Conservation (phyloP, 2,113 vertebrate species). For the Brienomyrus brachyistius region DNA sequence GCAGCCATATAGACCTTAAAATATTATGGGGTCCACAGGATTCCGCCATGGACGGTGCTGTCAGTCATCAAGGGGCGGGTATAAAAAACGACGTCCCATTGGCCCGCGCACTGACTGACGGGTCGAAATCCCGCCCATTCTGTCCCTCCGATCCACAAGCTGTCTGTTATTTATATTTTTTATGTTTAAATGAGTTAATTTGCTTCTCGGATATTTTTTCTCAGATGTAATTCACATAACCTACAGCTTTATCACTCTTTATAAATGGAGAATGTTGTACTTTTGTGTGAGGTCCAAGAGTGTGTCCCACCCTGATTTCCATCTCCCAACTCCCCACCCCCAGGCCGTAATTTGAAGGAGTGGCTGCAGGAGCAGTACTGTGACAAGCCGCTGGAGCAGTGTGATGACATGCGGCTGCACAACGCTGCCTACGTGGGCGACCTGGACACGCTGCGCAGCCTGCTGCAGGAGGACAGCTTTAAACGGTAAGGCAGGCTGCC, state of each 20-base stretch:
- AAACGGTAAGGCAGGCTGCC: conserved; percentile 57
- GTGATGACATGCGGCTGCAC: conserved; percentile 80
- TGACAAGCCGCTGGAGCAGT: conserved; percentile 78
- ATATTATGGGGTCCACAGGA: not conserved
- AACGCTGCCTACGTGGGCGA: conserved; percentile 86
- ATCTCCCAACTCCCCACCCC: not conserved
- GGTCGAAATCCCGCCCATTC: not conserved
- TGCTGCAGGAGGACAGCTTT: conserved; percentile 80
- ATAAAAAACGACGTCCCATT: not conserved
- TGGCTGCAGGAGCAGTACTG: conserved; percentile 90
- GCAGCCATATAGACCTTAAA: not conserved
- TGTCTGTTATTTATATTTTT: not conserved
- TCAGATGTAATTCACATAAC: not conserved
- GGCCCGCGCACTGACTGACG: not conserved
- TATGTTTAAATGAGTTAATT: not conserved
- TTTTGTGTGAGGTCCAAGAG: too few species aligned
- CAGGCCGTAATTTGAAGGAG: conserved; percentile 86
- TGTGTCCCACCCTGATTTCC: not conserved
- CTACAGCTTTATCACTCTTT: not conserved
- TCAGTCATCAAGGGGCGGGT: not conserved
- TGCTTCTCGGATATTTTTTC: not conserved
- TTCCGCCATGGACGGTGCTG: not conserved
- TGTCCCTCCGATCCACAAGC: not conserved
- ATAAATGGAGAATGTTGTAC: not conserved
- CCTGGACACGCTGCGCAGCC: conserved; percentile 71